Evolutionary conservation across 2,888 invertebrate genomes (phyloP).

Genomic region (Meganola albula): DNA sequence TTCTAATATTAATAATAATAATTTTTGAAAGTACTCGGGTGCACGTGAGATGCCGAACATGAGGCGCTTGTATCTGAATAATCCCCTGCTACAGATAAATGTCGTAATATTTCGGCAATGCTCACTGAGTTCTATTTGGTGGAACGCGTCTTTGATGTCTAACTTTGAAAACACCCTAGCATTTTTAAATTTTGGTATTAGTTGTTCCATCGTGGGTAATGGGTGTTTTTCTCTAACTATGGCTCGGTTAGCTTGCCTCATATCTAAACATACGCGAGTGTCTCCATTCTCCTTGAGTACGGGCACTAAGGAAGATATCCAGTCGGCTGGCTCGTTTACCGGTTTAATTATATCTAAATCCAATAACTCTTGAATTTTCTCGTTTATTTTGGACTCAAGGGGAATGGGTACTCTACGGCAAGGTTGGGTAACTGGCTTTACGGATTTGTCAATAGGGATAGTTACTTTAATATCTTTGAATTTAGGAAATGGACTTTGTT

Average conservation of each 20-base stretch:
- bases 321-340: conserved; percentile 8
- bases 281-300: conserved; percentile 26
- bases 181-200: conserved; percentile 25
- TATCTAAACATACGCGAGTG: conserved; percentile 27
- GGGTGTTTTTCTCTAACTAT: conserved; percentile 31
- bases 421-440: conserved; percentile 10
- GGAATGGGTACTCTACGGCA: conserved; percentile 21
- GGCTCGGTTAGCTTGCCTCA: conserved; percentile 31
- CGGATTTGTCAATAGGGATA: background rate
- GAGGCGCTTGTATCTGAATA: conserved; percentile 38
- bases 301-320: conserved; percentile 27
- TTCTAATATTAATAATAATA: too few species aligned
- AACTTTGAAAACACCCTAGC: conserved; percentile 22
- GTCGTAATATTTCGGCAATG: conserved; percentile 27
- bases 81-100: conserved; percentile 22
- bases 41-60: conserved; percentile 52
- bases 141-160: conserved; percentile 28
- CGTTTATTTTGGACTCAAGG: conserved; percentile 6
- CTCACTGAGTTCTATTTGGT: conserved; percentile 23
- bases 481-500: conserved; percentile 1
- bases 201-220: conserved; percentile 28
- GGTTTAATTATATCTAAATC: conserved; percentile 14
- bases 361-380: conserved; percentile 10
- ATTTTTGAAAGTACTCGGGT: conserved; percentile 39
- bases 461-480: conserved; percentile 6